phyloP scores from a whole-genome alignment of 2,113 vertebrate genomes.

The Noturus placidus region DNA sequence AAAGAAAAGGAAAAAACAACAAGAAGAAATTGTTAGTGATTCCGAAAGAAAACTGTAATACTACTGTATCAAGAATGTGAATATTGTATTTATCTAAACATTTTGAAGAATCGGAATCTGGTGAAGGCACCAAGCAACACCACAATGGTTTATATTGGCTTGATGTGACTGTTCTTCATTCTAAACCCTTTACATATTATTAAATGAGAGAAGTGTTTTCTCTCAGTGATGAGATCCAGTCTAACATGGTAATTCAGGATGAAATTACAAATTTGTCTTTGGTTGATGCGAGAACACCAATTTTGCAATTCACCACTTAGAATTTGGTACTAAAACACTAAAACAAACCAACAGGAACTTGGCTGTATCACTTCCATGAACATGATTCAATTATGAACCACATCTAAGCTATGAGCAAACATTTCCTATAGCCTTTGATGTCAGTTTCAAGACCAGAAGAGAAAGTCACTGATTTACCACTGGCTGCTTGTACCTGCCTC shows the following conservation, averaged over 20 bases:
- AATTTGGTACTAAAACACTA: constrained; percentile 30
- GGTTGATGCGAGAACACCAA: constrained; percentile 24
- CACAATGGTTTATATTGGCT: constrained; percentile 17
- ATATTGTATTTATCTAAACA: constrained; percentile 82
- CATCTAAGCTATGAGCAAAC: constrained; percentile 11
- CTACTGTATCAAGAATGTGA: constrained; percentile 83
- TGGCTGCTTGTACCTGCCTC: constrained; percentile 34
- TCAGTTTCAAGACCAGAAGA: not conserved
- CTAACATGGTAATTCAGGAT: not conserved
- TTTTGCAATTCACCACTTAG: not conserved
- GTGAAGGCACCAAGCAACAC: constrained; percentile 52
- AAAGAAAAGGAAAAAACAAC: constrained; percentile 47
- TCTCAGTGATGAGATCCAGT: constrained; percentile 18
- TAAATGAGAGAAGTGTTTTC: not conserved
- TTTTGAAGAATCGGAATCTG: constrained; percentile 82
- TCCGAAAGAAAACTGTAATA: constrained; percentile 73
- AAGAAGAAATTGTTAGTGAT: constrained; percentile 65
- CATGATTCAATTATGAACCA: constrained; percentile 6
- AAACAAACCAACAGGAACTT: constrained; percentile 9
- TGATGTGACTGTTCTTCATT: constrained; percentile 2
- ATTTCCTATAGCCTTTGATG: constrained; percentile 6
- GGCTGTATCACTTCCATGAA: not conserved
- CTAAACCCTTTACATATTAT: constrained; percentile 15
- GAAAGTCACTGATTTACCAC: constrained; percentile 14
- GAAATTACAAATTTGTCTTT: constrained; percentile 19